Conservation (phyloP, 2,888 invertebrate species). For the Hirtodrosophila alboralis region DNA sequence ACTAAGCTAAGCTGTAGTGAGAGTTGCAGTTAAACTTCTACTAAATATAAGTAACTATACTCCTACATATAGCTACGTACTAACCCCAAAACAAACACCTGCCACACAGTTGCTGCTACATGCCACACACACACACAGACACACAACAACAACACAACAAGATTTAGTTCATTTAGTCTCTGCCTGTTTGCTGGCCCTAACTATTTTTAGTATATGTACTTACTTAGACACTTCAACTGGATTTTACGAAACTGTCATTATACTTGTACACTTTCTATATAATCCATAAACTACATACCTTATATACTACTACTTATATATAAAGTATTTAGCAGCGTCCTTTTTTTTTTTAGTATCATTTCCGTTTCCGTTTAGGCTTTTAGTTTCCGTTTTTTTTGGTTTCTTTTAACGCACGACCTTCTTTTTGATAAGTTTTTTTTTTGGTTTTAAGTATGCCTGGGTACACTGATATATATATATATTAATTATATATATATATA, state of each 20-base stretch:
- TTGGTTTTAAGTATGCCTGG: constrained; percentile 32
- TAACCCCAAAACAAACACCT: constrained; percentile 19
- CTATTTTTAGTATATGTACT: constrained; percentile 33
- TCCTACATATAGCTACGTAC: constrained; percentile 18
- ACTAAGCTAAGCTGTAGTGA: constrained; percentile 55
- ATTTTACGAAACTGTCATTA: constrained; percentile 44
- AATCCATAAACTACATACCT: constrained; percentile 16
- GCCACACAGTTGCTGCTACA: constrained; percentile 15
- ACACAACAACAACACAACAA: constrained; percentile 15
- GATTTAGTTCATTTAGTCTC: constrained; percentile 32
- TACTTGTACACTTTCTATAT: constrained; percentile 37
- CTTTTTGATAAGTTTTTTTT: constrained; percentile 21
- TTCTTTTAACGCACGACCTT: constrained; percentile 63
- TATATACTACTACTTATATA: constrained; percentile 1
- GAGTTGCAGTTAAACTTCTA: constrained; percentile 42
- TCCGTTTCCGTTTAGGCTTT: constrained; percentile 49
- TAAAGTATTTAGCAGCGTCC: constrained; percentile 24
- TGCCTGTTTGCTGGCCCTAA: constrained; percentile 4
- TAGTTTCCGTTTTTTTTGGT: constrained; percentile 37
- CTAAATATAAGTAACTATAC: constrained; percentile 17
- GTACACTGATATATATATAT: constrained; percentile 21
- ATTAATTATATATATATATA: constrained; percentile 16
- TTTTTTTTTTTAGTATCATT: constrained; percentile 16
- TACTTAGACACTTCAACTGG: constrained; percentile 31
- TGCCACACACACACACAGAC: constrained; percentile 19